Evolutionary conservation across 2,797 vertebrate species (phyloP).

Genomic region (Periophthalmus magnuspinnatus): DNA sequence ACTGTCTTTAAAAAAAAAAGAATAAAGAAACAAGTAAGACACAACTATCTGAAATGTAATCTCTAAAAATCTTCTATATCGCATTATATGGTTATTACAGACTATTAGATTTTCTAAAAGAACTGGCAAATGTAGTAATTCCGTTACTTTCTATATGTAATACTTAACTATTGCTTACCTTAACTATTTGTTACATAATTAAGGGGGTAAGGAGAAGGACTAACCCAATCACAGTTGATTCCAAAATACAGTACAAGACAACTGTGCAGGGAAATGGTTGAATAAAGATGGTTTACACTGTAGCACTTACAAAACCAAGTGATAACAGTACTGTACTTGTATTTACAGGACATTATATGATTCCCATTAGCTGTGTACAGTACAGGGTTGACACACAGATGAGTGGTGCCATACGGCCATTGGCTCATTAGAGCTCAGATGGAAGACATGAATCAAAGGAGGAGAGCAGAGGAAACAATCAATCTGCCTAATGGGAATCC

Average conservation of each 20-base stretch:
- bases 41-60: not conserved
- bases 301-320: not conserved
- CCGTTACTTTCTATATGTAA: too few species aligned
- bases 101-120: not conserved
- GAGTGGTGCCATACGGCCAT: conserved; percentile 78
- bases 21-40: too few species aligned
- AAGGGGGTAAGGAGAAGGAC: not conserved
- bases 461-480: conserved; percentile 80
- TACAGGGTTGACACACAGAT: conserved; percentile 73
- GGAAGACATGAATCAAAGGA: conserved; percentile 84
- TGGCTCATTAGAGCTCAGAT: conserved; percentile 81
- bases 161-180: not conserved
- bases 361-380: conserved; percentile 64
- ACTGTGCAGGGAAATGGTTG: too few species aligned
- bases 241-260: not conserved
- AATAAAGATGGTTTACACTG: not conserved
- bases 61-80: not conserved
- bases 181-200: not conserved
- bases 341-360: conserved; percentile 52
- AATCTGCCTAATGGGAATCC: conserved; percentile 84
- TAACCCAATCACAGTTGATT: not conserved
- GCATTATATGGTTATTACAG: too few species aligned
- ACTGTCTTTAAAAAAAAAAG: too few species aligned
- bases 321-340: conserved; percentile 17
- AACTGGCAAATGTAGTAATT: not conserved